phyloP scores from a whole-genome alignment of 1,140 invertebrate genomes.

The Scaptomyza hsui region DNA sequence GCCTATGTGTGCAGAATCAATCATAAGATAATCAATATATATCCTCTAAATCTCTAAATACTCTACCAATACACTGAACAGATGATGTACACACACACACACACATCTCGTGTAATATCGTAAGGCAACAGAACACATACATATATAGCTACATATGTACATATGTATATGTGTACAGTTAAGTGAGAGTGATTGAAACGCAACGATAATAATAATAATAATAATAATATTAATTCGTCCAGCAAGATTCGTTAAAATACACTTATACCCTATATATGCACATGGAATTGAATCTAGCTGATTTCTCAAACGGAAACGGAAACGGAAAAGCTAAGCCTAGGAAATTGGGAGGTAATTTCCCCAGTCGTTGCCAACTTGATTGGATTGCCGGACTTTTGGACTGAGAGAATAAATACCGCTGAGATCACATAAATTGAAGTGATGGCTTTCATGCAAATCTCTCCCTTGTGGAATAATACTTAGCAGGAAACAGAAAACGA shows the following conservation, averaged over 20 bases:
- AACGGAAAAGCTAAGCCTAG: not conserved
- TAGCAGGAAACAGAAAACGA: not conserved
- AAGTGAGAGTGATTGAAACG: not conserved
- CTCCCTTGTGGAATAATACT: not conserved
- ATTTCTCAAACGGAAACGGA: not conserved
- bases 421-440: not conserved
- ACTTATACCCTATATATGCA: constrained; percentile 2
- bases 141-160: not conserved
- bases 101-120: not conserved
- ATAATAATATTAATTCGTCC: constrained; percentile 2
- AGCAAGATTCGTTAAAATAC: constrained; percentile 17
- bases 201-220: not conserved
- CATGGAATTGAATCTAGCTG: constrained; percentile 22
- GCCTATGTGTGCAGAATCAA: not conserved
- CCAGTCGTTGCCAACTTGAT: too few species aligned
- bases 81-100: too few species aligned
- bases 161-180: not conserved
- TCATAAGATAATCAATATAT: constrained; percentile 2
- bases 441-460: not conserved
- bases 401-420: too few species aligned
- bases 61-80: not conserved
- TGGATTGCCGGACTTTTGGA: too few species aligned
- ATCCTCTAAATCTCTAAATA: not conserved
- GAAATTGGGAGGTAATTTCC: not conserved
- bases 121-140: not conserved